phyloP scores from a whole-genome alignment of 1,140 invertebrate species.

The Ectropis grisescens region DNA sequence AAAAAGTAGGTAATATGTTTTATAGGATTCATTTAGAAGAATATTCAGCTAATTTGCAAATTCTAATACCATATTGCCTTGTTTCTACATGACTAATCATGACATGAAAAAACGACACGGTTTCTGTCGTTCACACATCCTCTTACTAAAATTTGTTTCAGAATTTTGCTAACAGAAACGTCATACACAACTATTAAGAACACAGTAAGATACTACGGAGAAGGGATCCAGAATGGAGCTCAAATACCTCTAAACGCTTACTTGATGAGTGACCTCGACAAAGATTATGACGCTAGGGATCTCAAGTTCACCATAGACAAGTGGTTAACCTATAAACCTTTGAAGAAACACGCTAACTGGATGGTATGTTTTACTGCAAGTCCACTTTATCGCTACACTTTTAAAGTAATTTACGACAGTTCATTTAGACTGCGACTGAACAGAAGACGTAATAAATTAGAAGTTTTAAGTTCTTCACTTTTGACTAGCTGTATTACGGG shows the following conservation, averaged over 20 bases:
- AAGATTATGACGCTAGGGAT: conserved; percentile 67
- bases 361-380: conserved; percentile 67
- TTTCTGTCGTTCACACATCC: too few relatives aligned
- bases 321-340: conserved; percentile 73
- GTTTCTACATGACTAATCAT: too few relatives aligned
- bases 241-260: conserved; percentile 79
- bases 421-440: neutral
- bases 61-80: too few relatives aligned
- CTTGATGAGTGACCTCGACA: conserved; percentile 62
- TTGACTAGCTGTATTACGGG: too few relatives aligned
- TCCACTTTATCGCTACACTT: too few relatives aligned
- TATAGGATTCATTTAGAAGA: too few relatives aligned
- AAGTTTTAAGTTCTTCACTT: too few relatives aligned
- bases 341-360: conserved; percentile 71
- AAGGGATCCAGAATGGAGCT: conserved; percentile 68
- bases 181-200: conserved; percentile 69
- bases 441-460: too few relatives aligned
- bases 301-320: conserved; percentile 66
- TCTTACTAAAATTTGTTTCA: too few relatives aligned
- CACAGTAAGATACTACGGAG: conserved; percentile 74
- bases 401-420: conserved; percentile 2
- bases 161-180: conserved; percentile 77
- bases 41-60: too few relatives aligned
- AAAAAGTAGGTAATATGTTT: conserved; percentile 4
- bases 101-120: too few relatives aligned